These are phyloP conservation scores for Alca torda DNA, from an alignment of 2,797 vertebrate species.

Conservation along the genomic window DNA sequence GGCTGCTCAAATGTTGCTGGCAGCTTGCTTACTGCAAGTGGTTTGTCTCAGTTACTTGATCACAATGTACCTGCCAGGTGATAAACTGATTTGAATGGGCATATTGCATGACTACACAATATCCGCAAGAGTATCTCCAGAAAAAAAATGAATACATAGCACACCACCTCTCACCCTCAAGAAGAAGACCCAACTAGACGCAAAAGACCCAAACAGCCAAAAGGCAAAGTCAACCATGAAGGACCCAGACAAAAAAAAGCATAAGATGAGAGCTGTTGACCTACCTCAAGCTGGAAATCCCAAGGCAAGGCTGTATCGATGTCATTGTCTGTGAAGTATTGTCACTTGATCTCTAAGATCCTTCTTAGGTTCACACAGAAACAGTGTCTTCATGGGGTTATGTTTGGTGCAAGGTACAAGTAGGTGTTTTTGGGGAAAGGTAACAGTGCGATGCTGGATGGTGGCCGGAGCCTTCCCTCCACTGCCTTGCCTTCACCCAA, in stretches of 20 bases:
- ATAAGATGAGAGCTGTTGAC: neutral
- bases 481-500: neutral
- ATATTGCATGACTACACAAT: neutral
- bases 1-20: neutral
- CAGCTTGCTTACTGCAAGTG: neutral
- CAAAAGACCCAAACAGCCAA: neutral
- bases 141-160: neutral
- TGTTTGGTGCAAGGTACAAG: rapidly evolving
- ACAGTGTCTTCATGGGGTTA: neutral
- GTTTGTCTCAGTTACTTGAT: neutral
- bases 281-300: neutral
- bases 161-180: neutral
- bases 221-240: neutral
- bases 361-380: neutral
- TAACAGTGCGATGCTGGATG: neutral
- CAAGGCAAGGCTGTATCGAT: neutral
- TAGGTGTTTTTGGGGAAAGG: neutral
- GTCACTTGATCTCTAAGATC: neutral
- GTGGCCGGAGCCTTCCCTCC: neutral
- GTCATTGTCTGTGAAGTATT: neutral
- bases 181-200: neutral
- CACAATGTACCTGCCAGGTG: neutral
- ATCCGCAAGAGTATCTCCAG: neutral
- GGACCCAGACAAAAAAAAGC: neutral
- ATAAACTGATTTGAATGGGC: neutral